Evolutionary conservation across 2,888 invertebrate genomes (phyloP).

Genomic region (Sarcophaga variegata): DNA sequence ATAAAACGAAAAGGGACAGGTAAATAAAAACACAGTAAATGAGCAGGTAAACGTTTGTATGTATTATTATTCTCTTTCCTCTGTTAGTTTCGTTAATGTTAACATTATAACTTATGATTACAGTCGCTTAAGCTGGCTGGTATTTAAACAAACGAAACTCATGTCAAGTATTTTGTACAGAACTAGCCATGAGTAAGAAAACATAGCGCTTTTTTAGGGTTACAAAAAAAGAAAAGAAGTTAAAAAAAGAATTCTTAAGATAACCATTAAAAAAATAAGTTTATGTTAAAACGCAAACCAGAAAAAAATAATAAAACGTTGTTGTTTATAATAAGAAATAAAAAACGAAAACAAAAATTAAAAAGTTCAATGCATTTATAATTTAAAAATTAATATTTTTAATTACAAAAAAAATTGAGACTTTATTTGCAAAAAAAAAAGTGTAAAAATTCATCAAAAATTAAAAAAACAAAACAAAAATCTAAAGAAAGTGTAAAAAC

Average conservation of each 20-base stretch:
- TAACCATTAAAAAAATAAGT: conserved; percentile 4
- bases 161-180: conserved; percentile 47
- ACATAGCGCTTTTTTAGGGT: conserved; percentile 19
- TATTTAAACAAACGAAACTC: conserved; percentile 61
- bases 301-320: background rate
- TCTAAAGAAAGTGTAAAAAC: background rate
- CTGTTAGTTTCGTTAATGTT: conserved; percentile 22
- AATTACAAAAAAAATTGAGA: too few relatives aligned
- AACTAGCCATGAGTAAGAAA: conserved; percentile 56
- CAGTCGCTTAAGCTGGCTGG: conserved; percentile 54
- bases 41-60: background rate
- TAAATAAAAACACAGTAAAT: background rate
- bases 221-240: conserved; percentile 7
- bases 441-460: background rate
- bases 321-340: background rate
- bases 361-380: too few relatives aligned
- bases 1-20: background rate
- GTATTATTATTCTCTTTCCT: background rate
- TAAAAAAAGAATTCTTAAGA: background rate
- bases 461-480: background rate
- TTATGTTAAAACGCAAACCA: background rate
- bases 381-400: too few relatives aligned
- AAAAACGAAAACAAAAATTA: background rate
- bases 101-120: conserved; percentile 39
- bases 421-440: background rate